Conservation (phyloP, 2,797 vertebrate genomes). For the Tapirus indicus region DNA sequence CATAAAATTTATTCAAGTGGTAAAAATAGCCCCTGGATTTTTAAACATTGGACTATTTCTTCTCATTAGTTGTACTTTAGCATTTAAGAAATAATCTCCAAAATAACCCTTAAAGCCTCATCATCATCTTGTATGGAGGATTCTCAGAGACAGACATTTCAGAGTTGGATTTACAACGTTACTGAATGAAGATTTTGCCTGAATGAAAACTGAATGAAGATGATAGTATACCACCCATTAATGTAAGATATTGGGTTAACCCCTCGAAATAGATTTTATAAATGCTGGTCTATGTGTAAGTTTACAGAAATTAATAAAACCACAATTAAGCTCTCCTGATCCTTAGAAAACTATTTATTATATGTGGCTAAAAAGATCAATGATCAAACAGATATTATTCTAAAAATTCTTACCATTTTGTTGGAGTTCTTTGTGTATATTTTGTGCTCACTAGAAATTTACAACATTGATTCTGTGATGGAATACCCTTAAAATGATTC, state of each 20-base stretch:
- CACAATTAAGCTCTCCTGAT: neutral
- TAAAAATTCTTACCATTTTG: neutral
- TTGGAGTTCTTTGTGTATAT: neutral
- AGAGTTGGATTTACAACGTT: neutral
- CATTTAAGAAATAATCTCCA: neutral
- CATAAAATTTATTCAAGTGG: neutral
- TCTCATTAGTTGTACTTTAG: neutral
- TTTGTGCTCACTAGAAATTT: neutral
- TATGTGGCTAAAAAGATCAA: neutral
- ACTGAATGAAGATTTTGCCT: neutral
- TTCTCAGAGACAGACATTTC: neutral
- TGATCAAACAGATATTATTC: neutral
- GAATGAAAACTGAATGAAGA: neutral
- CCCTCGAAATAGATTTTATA: neutral
- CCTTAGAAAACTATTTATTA: neutral
- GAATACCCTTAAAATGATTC: neutral
- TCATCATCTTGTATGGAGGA: neutral
- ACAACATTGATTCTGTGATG: neutral
- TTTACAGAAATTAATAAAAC: neutral
- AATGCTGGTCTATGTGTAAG: neutral
- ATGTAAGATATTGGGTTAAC: neutral
- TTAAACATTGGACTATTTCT: neutral
- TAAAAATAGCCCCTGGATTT: slow-evolving; percentile 24
- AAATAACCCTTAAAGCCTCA: neutral
- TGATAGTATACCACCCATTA: neutral